Evolutionary conservation across 2,888 invertebrate species (phyloP).

Genomic region (Nycteola revayana): DNA sequence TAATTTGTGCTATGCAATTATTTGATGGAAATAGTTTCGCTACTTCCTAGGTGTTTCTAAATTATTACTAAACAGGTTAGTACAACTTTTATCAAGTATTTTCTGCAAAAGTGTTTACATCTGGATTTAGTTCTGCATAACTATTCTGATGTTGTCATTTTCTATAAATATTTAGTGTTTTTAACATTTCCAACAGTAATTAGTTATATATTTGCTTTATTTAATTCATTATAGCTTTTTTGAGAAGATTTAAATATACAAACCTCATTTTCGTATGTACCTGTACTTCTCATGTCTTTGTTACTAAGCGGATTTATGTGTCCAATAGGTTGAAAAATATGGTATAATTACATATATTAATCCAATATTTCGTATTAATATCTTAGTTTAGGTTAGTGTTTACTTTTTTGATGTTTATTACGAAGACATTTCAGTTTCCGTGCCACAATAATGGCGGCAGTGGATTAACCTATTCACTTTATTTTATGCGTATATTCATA

Average conservation of each 20-base stretch:
- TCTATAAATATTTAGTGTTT: conserved; percentile 54
- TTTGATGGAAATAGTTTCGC: conserved; percentile 68
- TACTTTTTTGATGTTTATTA: conserved; percentile 78
- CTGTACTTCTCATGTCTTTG: conserved; percentile 64
- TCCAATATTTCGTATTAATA: conserved; percentile 28
- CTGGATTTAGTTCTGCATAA: conserved; percentile 83
- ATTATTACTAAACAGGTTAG: conserved; percentile 63
- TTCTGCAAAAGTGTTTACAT: conserved; percentile 88
- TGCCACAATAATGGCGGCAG: conserved; percentile 81
- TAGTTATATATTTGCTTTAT: conserved; percentile 22
- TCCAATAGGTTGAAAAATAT: conserved; percentile 26
- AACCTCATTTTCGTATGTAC: conserved; percentile 74
- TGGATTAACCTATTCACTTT: conserved; percentile 76
- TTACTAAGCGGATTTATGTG: conserved; percentile 56
- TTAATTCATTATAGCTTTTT: conserved; percentile 43
- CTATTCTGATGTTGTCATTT: conserved; percentile 82
- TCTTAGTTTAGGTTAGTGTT: conserved; percentile 64
- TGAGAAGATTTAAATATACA: conserved; percentile 55
- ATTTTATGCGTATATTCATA: conserved; percentile 53
- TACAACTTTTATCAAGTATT: conserved; percentile 53
- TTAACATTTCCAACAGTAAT: conserved; percentile 22
- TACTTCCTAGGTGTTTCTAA: conserved; percentile 61
- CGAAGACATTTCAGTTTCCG: conserved; percentile 75
- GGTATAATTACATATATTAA: conserved; percentile 19
- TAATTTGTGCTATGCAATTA: conserved; percentile 73